Evolutionary conservation across 2,113 vertebrate genomes (phyloP).

Genomic region (Macquaria ambigua): DNA sequence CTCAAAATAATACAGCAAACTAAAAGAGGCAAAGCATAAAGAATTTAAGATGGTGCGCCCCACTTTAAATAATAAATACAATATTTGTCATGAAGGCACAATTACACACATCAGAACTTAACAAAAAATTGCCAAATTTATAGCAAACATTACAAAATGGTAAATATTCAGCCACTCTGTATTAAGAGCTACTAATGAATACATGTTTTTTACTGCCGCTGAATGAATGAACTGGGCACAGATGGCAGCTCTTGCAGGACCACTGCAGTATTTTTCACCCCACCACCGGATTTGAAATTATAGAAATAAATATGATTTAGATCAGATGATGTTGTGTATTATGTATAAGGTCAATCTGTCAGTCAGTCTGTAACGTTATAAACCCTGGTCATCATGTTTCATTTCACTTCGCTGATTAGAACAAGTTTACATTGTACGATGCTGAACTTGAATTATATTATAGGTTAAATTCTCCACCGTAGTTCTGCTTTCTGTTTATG

Average conservation of each 20-base stretch:
- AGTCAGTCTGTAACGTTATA: not conserved
- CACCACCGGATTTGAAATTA: not conserved
- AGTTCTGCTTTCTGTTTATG: not conserved
- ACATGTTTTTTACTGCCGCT: not conserved
- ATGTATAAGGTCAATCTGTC: not conserved
- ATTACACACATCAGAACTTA: not conserved
- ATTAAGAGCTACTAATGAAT: not conserved
- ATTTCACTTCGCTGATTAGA: not conserved
- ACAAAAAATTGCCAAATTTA: no score
- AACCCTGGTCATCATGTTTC: not conserved
- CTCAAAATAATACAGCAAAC: conserved; percentile 4
- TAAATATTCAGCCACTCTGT: not conserved
- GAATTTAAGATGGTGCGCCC: not conserved
- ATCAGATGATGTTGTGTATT: not conserved
- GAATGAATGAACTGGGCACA: not conserved
- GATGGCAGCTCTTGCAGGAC: not conserved
- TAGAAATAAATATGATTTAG: conserved; percentile 3
- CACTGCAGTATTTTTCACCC: not conserved
- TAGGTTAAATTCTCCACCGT: not conserved
- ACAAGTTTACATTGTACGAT: not conserved
- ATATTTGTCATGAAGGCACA: not conserved
- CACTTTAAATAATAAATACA: not conserved
- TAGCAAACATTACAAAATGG: no score
- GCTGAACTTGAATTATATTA: not conserved
- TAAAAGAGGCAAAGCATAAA: not conserved